Evolutionary conservation across 2,797 vertebrate genomes (phyloP), one percentile per base, ranked within the genome.

Genomic region (Labroides dimidiatus): DNA sequence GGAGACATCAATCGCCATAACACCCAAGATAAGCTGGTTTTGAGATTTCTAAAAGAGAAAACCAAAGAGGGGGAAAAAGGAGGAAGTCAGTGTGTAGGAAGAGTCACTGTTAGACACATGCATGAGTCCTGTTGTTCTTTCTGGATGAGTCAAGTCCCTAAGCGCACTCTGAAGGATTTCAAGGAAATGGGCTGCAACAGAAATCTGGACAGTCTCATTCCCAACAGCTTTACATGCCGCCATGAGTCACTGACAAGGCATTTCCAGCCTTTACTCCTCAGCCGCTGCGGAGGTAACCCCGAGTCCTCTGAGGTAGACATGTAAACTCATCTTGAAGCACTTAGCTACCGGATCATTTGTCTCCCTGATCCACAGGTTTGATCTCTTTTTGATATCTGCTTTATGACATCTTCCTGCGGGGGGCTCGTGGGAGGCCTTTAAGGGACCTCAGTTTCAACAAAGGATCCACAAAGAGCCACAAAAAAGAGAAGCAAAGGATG

Each of bases 1-100:
- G 69, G 98, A 97, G 27, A 99, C 98, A 81, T 99, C 98, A 3
- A 99, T 93, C 1, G 96, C 97, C 98, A 99, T 98, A 39, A 99
- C 98, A 59, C 98, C 98, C 89, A 99, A 92, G 87, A 99, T 99
- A 80, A 98, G 91, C 86, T 97, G 97, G 85, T 96, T 99, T 92
- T 96, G 87, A 43, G 63, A 11, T 61, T 67, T 67, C 63, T 89
- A 67, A 42, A 69, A 47, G 36, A 75, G 41, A 69, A 72, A 72
- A 68, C 21, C 64, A 51, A 0, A 24, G 9, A 4, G 20, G 48
- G 45, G 63, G 60, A 45, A 67, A 3, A 58, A 27, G 27, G 56
- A 73, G 37, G n/a, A 64, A 62, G 30, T 66, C 45, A 75, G 41
- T n/a, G 21, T 39, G 47, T 43, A 64, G 23, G 70, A 77, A 56